These are phyloP conservation scores for Drosophila setosimentum DNA, from an alignment of 2,888 invertebrate species.

Conservation along the genomic window DNA sequence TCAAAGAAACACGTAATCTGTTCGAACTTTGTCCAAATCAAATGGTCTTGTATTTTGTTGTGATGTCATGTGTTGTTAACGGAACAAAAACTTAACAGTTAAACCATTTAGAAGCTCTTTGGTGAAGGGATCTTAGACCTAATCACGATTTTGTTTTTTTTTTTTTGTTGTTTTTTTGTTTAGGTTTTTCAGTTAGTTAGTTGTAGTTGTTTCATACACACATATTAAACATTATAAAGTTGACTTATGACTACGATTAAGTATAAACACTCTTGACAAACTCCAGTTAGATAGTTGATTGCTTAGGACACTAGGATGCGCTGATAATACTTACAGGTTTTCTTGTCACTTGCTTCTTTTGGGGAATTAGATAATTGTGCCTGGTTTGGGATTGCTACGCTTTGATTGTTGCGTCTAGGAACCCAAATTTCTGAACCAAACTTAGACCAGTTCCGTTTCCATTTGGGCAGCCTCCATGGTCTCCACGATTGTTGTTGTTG, in stretches of 20 bases:
- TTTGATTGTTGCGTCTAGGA: constrained; percentile 52
- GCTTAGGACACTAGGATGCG: constrained; percentile 61
- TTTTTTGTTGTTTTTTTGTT: background rate
- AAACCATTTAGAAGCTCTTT: constrained; percentile 68
- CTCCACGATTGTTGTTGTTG: constrained; percentile 78
- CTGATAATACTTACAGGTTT: constrained; percentile 73
- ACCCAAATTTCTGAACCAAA: constrained; percentile 50
- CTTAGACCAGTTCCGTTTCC: constrained; percentile 82
- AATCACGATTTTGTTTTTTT: constrained; percentile 66
- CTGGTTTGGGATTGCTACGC: constrained; percentile 29
- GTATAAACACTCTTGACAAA: constrained; percentile 51
- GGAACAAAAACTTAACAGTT: constrained; percentile 56
- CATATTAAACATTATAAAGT: constrained; percentile 17
- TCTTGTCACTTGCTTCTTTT: background rate
- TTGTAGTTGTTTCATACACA: constrained; percentile 25
- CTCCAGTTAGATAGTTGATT: constrained; percentile 57
- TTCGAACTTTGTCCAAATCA: constrained; percentile 19
- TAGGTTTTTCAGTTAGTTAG: constrained; percentile 9
- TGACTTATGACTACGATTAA: constrained; percentile 56
- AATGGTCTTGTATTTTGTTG: constrained; percentile 24
- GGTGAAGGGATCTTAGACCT: constrained; percentile 75
- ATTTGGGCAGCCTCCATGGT: constrained; percentile 79
- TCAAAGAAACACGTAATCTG: constrained; percentile 20
- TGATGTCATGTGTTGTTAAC: constrained; percentile 10
- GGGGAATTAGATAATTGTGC: constrained; percentile 4